Base-by-base conservation (phyloP, 2,797 vertebrate genomes). In the Paguma larvata region DNA sequence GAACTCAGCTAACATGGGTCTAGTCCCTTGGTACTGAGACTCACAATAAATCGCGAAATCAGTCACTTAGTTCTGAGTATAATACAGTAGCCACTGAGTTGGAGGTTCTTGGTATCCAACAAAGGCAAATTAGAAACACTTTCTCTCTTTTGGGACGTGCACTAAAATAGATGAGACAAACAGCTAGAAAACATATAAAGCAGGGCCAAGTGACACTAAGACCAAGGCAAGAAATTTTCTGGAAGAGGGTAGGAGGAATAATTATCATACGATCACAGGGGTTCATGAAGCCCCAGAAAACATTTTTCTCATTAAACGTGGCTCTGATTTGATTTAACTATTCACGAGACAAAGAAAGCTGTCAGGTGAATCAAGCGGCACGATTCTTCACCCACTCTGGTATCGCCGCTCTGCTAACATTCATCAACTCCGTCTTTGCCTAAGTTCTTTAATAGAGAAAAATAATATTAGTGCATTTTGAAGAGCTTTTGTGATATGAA, bases 381-480 rank as follows among this genome's bases (percentile, higher is more conserved):
- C 30, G 21, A 82, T 56, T 72, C 14, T 83, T 86, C 32, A 38
- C 4, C 19, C 53, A 59, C 19, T 18, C 13, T 44, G 72, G 0
- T 80, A 38, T 75, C 85, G 25, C 16, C 44, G 23, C 18, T 59
- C 1, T 21, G 18, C 53, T 85, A 88, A 38, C 44, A 68, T 73
- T 67, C 48, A 83, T 77, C 34, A 72, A 67, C 18, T 67, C 41
- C 63, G 38, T 70, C 34, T 62, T 11, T 46, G 41, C 62, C 25
- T 75, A 72, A 59, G 25, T 78, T 92, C 46, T 82, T 88, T 85
- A 88, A 73, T 75, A 68, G 73, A 59, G 51, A 23, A 93, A 75
- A 77, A 63, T 68, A 75, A 62, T 56, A 32, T 23, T 23, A 83
- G 11, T 63, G 10, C 9, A 79, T 82, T 75, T 92, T 41, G 32